Evolutionary conservation across 1,140 invertebrate genomes (phyloP), one percentile per base, ranked within the genome.

Genomic region (Cardiocondyla obscurior): DNA sequence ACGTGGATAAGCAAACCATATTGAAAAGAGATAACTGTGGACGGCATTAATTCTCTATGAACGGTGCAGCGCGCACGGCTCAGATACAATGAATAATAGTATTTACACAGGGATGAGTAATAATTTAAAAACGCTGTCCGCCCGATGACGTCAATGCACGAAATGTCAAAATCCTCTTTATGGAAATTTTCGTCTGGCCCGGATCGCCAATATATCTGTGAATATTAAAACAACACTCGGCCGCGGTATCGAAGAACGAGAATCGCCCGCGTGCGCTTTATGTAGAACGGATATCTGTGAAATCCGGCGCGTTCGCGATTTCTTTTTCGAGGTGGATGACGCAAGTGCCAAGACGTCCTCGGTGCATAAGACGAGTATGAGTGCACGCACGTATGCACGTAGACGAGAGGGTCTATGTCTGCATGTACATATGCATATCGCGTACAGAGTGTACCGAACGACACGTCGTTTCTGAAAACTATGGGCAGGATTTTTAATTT

Each of bases 341-440:
- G 81, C 30, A 36, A 84, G 85, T 87, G 73, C 69, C 53, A 74
- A 84, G 74, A 74, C 58, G 22, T 73, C 39, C 8, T 81, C 28
- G 72, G 72, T 72, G 72, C 64, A 49, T 14, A 39, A 58, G 30
- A 46, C n/a, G n/a, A 16, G 36, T 46, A 72, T 46, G 69, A 14
- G 16, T 44, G 28, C 25, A 72, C 30, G 36, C 53, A 77, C 1
- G 5, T 51, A 3, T 53, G 28, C n/a, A 76, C 39, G n/a, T 22
- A n/a, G 55, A 1, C 39, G 36, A 60, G n/a, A 19, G 3, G n/a
- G n/a, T n/a, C n/a, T 69, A 33, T 36, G 46, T 51, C 8, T 51
- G 19, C 16, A 33, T 51, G 33, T 51, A 70, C 16, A 72, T 74
- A 65, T 14, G 19, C 33, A 76, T 14, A 25, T 22, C 16, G 28